Evolutionary conservation across 2,888 invertebrate species (phyloP), one percentile per base, ranked within the genome.

Genomic region (Plebejus argus): DNA sequence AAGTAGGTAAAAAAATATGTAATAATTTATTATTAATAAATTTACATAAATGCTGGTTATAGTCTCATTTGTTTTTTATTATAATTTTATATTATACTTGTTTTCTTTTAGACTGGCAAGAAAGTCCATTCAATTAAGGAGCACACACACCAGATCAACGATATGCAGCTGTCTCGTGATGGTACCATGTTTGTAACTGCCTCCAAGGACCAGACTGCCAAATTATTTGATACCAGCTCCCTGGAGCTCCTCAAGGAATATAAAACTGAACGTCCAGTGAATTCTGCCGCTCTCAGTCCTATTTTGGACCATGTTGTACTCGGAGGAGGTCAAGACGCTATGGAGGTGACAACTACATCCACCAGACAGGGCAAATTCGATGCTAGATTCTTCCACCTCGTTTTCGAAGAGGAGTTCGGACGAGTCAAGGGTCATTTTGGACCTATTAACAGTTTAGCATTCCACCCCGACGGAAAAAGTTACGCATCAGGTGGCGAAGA

Each of bases 401-500:
- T 99, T 35, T 99, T 98, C 90, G 99, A 99, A 92, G 99, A 99
- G 87, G 99, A 99, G 88, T 99, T 99, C 91, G 99, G 97, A 0
- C 95, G 99, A 79, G 97, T 99, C n/a, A 99, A 99, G 90, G 99
- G 99, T 78, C 99, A 99, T 94, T 99, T 99, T 88, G 99, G 99
- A 84, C 99, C 99, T 1, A 99, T 99, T 86, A 99, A 99, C 95
- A 98, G 98, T 91, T 96, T 99, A 83, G 97, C 98, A 76, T 99
- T 99, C 95, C 99, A 99, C 93, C 99, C 99, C 1, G 98, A 99
- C 94, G 99, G 99, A 76, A 98, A 97, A 88, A 98, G 98, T 88
- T 99, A 98, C 90, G 97, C 98, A 78, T 98, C 99, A 76, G 99
- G 99, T 35, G 99, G 99, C 87, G 99, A 99, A 94, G 99, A 99